Evolutionary conservation across 2,113 vertebrate genomes (phyloP).

Genomic region (Rhea americana): DNA sequence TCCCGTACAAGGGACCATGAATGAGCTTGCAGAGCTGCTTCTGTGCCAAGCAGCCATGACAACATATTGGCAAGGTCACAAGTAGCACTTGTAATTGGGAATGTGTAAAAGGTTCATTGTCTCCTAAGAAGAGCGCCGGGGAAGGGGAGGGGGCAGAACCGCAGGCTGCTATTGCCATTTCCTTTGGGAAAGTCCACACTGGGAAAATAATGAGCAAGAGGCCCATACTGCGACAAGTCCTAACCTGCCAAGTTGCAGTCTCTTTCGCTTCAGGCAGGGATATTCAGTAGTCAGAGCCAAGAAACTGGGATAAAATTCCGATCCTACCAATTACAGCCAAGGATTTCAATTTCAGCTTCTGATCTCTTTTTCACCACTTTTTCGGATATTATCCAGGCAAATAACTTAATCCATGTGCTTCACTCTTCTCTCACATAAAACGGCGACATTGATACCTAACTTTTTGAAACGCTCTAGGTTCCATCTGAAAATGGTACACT

Average conservation of each 20-base stretch:
- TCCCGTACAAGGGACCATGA: neutral
- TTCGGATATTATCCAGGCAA: neutral
- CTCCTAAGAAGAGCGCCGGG: neutral
- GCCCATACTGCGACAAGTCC: constrained; percentile 44
- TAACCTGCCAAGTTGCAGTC: constrained; percentile 43
- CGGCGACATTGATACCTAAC: neutral
- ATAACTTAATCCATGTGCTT: neutral
- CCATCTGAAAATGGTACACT: neutral
- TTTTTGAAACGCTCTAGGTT: neutral
- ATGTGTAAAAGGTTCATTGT: constrained; percentile 70
- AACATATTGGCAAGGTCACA: constrained; percentile 72
- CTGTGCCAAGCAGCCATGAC: constrained; percentile 69
- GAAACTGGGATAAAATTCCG: neutral
- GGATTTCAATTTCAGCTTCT: constrained; percentile 27
- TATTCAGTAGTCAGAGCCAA: neutral
- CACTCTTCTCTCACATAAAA: neutral
- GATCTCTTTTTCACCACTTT: neutral
- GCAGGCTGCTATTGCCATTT: constrained; percentile 36
- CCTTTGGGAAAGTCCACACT: constrained; percentile 66
- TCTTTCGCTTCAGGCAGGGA: constrained; percentile 10
- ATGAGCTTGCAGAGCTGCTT: constrained; percentile 45
- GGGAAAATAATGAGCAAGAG: constrained; percentile 69
- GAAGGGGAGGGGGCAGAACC: constrained; percentile 60
- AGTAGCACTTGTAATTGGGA: constrained; percentile 70
- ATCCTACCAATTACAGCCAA: neutral